phyloP scores from a whole-genome alignment of 2,797 vertebrate genomes.

The Taeniopygia guttata region DNA sequence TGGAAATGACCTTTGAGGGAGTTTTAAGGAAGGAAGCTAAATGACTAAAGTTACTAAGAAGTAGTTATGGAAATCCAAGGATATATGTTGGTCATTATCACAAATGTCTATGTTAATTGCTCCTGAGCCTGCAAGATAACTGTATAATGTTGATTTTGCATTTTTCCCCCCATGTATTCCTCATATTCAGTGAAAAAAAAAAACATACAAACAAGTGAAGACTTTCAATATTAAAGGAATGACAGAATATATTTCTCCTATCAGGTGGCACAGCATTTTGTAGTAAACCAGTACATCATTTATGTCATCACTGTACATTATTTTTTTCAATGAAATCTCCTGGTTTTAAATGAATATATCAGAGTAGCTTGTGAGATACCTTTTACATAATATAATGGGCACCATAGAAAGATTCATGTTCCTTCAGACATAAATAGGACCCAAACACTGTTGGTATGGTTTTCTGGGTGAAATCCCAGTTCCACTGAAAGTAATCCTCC shows the following conservation, averaged over 20 bases:
- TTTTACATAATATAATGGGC: not conserved
- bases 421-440: not conserved
- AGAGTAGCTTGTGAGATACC: not conserved
- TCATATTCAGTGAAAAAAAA: slow-evolving; percentile 8
- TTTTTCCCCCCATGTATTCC: not conserved
- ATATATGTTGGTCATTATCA: not conserved
- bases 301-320: slow-evolving; percentile 1
- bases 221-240: slow-evolving; percentile 24
- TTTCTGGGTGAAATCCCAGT: not conserved
- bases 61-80: not conserved
- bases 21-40: not conserved
- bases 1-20: not conserved
- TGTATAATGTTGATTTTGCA: not conserved
- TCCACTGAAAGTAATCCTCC: not conserved
- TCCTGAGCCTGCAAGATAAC: not conserved
- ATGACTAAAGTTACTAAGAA: not conserved
- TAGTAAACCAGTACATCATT: slow-evolving; percentile 25
- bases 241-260: slow-evolving; percentile 30
- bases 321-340: slow-evolving; percentile 7
- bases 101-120: not conserved
- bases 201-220: not conserved
- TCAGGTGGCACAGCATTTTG: slow-evolving; percentile 11
- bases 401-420: not conserved
- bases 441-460: not conserved
- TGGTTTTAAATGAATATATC: not conserved